These are phyloP conservation scores for Kryptopterus vitreolus DNA, from an alignment of 2,797 vertebrate genomes.

Conservation along the genomic window DNA sequence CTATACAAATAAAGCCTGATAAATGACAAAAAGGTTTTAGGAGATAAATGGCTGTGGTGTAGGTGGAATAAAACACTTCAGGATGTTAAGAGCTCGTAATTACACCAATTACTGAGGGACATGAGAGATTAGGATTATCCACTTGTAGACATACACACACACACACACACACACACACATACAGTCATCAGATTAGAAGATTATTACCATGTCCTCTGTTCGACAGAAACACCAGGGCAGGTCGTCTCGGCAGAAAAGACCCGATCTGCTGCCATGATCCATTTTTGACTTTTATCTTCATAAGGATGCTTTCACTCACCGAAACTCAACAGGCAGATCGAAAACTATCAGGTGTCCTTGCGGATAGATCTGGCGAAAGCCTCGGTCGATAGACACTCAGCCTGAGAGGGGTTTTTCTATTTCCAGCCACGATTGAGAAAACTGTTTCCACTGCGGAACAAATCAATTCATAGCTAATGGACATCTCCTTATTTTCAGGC, in stretches of 20 bases:
- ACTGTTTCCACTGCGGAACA: background rate
- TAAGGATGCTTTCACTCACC: background rate
- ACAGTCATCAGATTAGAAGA: slow-evolving; percentile 70
- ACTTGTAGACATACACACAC: slow-evolving; percentile 10
- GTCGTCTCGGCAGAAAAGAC: background rate
- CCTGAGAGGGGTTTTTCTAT: slow-evolving; percentile 1
- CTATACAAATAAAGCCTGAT: background rate
- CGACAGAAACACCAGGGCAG: background rate
- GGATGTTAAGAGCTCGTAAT: background rate
- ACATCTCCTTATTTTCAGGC: background rate
- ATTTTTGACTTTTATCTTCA: background rate
- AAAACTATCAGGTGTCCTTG: background rate
- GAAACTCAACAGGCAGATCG: too few relatives aligned
- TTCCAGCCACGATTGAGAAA: background rate
- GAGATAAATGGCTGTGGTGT: background rate
- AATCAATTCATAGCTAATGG: slow-evolving; percentile 1
- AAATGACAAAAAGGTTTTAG: background rate
- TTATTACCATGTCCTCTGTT: slow-evolving; percentile 65
- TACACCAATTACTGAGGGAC: slow-evolving; percentile 44
- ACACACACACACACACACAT: slow-evolving; percentile 30
- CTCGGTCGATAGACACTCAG: background rate
- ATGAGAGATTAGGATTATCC: slow-evolving; percentile 59
- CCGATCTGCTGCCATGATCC: background rate
- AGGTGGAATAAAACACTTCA: background rate
- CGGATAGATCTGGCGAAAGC: background rate